Conservation (phyloP, 2,797 vertebrate genomes). For the Siniperca undulata region DNA sequence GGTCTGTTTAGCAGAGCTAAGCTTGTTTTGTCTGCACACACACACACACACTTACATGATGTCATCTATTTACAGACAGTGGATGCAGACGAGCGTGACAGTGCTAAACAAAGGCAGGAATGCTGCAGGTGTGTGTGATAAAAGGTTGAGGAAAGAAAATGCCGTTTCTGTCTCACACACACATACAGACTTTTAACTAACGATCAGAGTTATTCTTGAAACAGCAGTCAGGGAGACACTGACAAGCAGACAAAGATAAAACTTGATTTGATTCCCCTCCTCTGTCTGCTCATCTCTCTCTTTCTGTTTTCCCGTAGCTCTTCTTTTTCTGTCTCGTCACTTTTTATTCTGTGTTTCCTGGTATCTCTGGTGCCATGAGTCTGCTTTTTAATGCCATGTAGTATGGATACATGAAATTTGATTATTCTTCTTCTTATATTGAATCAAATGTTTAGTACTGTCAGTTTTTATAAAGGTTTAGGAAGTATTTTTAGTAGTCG, state of each 20-base stretch:
- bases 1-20: slow-evolving; percentile 17
- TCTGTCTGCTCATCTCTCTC: neutral
- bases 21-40: slow-evolving; percentile 52
- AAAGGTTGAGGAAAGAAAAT: slow-evolving; percentile 34
- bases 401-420: neutral
- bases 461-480: neutral
- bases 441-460: neutral
- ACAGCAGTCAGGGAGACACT: neutral
- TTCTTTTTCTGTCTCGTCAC: neutral
- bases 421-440: neutral
- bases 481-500: neutral
- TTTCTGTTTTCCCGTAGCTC: neutral
- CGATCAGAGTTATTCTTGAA: neutral
- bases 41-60: slow-evolving; percentile 43
- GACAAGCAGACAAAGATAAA: slow-evolving; percentile 18
- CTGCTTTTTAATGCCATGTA: slow-evolving; percentile 29
- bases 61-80: slow-evolving; percentile 63
- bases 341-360: neutral
- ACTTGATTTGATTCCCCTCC: neutral
- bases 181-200: slow-evolving; percentile 20
- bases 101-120: slow-evolving; percentile 64
- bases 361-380: slow-evolving; percentile 14
- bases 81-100: slow-evolving; percentile 33
- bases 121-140: slow-evolving; percentile 73
- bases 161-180: neutral